Conservation (phyloP, 2,797 vertebrate genomes). For the Tokudaia muenninki region DNA sequence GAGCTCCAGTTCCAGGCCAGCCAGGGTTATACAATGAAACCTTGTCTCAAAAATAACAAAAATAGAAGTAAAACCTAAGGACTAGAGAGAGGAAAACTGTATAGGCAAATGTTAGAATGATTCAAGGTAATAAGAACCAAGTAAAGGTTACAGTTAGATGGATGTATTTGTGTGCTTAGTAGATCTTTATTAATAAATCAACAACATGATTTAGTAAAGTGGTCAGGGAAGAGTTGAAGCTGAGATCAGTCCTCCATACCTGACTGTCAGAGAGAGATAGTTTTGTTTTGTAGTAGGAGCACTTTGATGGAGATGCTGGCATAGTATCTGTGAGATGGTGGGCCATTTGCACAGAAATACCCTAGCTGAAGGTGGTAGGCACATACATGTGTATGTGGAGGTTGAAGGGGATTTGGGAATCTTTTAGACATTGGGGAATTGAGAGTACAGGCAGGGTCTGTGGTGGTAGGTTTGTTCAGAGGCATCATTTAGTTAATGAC, state of each 20-base stretch:
- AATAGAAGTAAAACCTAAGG: not conserved
- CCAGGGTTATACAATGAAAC: not conserved
- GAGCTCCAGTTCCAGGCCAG: not conserved
- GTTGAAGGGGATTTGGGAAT: conserved; percentile 26
- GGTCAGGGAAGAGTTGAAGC: not conserved
- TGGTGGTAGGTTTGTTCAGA: conserved; percentile 12
- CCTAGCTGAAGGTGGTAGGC: not conserved
- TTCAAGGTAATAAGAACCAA: not conserved
- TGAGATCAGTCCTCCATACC: not conserved
- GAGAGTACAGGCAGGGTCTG: not conserved
- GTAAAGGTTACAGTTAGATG: conserved; percentile 15
- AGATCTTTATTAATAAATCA: not conserved
- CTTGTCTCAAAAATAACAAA: not conserved
- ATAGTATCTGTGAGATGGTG: not conserved
- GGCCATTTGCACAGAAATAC: not conserved
- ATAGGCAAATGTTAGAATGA: conserved; percentile 6
- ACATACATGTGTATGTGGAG: not conserved
- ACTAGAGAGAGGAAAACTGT: not conserved
- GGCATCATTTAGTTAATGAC: conserved; percentile 21
- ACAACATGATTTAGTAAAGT: conserved; percentile 21
- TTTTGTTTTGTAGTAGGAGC: not conserved
- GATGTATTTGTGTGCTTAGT: not conserved
- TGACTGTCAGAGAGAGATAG: not conserved
- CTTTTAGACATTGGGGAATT: not conserved
- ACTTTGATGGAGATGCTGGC: not conserved